Evolutionary conservation across 2,113 vertebrate species (phyloP), one percentile per base, ranked within the genome.

Genomic region (Cyanocitta stelleri): DNA sequence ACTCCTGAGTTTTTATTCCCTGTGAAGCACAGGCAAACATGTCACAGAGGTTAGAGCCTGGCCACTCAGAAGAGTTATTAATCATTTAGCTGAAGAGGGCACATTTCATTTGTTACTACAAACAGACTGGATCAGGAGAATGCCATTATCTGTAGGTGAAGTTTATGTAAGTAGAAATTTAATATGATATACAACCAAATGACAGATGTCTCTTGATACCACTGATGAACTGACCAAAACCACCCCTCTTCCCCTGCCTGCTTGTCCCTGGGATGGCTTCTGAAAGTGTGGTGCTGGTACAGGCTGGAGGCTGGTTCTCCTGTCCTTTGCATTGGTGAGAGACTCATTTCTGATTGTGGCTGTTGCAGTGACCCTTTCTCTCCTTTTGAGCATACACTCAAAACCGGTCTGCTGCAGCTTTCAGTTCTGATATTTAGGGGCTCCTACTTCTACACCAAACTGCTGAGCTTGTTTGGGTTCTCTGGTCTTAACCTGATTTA

Each of bases 381-480:
- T 91, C 59, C 33, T 69, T 64, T 66, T 80, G 59, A 95, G 71
- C 37, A 3, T 72, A 51, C 0, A 3, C 39, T 92, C 76, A 63
- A 78, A 86, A 44, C 13, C 41, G 62, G 44, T 63, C 74, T 86
- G 81, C 87, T 91, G 55, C 87, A 81, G 52, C 85, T 88, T 71
- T 91, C 46, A 55, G 75, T 94, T 92, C 78, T 85, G 30, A 17
- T 68, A 75, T 82, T 74, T 71, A 90, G 71, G 52, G 86, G 52
- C 91, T 81, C 64, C 86, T 92, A 12, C 41, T 87, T 96, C 87
- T 95, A 56, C 61, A 62, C 74, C 64, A 64, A 55, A 71, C 59
- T 94, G 88, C 58, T 66, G 80, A 86, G 93, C 78, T 92, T 69
- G 68, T 87, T 90, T 76, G 51, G 90, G 59, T 97, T 94, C 91